Evolutionary conservation across 1,140 invertebrate species (phyloP).

Genomic region (fruit fly (Drosophila melanogaster)): Release_6_plus_ISO1_MT NT_033777.3:31913501-31914000

Average conservation of each 20-base stretch:
- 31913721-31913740: slow-evolving; percentile 48
- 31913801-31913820: slow-evolving; percentile 65
- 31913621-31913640: slow-evolving; percentile 76
- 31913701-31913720: slow-evolving; percentile 46
- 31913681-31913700: slow-evolving; percentile 9
- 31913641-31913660: slow-evolving; percentile 24
- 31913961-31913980: no score
- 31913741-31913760: slow-evolving; percentile 56
- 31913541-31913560: slow-evolving; percentile 17
- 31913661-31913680: slow-evolving; percentile 6
- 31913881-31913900: not conserved
- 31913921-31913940: not conserved
- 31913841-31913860: not conserved
- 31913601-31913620: slow-evolving; percentile 68
- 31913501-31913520: slow-evolving; percentile 16
- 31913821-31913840: not conserved
- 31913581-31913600: not conserved
- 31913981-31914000: no score
- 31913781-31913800: slow-evolving; percentile 77
- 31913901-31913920: no score
- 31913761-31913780: slow-evolving; percentile 62
- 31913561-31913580: slow-evolving; percentile 10
- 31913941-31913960: no score
- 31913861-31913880: not conserved
- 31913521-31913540: slow-evolving; percentile 13